Conservation (phyloP, 2,113 vertebrate species). For the Oncorhynchus masou region DNA sequence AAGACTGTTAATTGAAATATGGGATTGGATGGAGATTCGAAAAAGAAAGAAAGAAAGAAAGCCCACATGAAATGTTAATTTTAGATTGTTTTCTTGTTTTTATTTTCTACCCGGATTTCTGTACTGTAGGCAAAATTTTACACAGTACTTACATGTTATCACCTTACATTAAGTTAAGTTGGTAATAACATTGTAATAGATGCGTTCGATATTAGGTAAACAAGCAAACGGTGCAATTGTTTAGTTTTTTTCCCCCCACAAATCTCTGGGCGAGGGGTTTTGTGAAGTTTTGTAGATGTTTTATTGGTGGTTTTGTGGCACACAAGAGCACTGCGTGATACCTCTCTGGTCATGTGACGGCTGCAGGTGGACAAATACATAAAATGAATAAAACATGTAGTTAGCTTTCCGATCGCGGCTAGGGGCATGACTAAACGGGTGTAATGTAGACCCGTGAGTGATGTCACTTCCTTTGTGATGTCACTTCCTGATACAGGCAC, state of each 20-base stretch:
- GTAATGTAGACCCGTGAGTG: neutral
- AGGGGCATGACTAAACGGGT: neutral
- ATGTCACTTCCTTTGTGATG: constrained; percentile 15
- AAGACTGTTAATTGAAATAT: neutral
- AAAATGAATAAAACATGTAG: constrained; percentile 8
- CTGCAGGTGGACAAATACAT: constrained; percentile 17
- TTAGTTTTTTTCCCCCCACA: neutral
- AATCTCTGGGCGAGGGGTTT: constrained; percentile 48
- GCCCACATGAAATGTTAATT: constrained; percentile 4
- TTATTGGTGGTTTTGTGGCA: constrained; percentile 50
- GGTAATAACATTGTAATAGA: constrained; percentile 87
- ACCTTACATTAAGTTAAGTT: constrained; percentile 88
- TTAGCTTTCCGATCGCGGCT: constrained; percentile 9
- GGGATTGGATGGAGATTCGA: neutral
- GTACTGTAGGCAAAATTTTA: constrained; percentile 87
- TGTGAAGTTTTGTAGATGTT: constrained; percentile 50
- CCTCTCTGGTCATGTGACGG: constrained; percentile 13
- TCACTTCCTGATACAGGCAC: constrained; percentile 16
- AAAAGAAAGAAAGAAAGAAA: neutral
- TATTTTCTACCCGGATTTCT: constrained; percentile 84
- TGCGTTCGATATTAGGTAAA: constrained; percentile 79
- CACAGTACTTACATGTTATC: constrained; percentile 90
- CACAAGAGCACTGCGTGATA: constrained; percentile 34
- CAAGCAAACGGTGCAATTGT: constrained; percentile 78
- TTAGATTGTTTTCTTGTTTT: constrained; percentile 50